Percentiles rank a stretch among this genome's conserved stretches.
phyloP scores from a whole-genome alignment of 2,113 vertebrate genomes.

The Pachypanchax playfairii region DNA sequence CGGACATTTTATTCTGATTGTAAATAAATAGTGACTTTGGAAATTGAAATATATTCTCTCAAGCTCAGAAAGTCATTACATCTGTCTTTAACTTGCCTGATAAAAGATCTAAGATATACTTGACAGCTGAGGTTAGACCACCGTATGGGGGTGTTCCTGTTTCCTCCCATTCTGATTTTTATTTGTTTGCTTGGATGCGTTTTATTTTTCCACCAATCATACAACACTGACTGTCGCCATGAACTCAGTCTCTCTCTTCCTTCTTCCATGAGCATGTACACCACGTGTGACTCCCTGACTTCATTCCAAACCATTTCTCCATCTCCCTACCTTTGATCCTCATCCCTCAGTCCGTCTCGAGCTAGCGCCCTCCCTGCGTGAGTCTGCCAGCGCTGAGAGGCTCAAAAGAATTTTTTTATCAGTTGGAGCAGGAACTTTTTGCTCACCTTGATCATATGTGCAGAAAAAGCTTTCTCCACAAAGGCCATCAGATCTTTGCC shows the following conservation, averaged over 20 bases:
- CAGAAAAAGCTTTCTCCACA: constrained; percentile 11
- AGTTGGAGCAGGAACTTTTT: constrained; percentile 30
- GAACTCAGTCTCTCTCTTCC: constrained; percentile 10
- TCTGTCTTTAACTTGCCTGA: too few relatives aligned
- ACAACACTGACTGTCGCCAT: neutral
- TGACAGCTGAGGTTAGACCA: too few relatives aligned
- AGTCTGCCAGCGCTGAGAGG: constrained; percentile 26
- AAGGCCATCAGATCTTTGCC: constrained; percentile 21
- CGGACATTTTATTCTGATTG: too few relatives aligned
- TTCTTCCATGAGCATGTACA: constrained; percentile 23
- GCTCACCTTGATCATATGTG: neutral
- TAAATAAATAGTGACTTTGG: too few relatives aligned
- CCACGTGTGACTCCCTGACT: constrained; percentile 35
- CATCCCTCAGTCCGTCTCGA: constrained; percentile 6
- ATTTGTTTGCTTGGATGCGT: constrained; percentile 15
- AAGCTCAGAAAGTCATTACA: too few relatives aligned
- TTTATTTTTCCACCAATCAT: constrained; percentile 29
- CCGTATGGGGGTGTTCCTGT: too few relatives aligned
- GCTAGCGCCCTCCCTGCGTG: constrained; percentile 19
- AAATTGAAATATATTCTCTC: too few relatives aligned
- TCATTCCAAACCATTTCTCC: constrained; percentile 31
- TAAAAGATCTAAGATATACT: too few relatives aligned
- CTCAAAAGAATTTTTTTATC: constrained; percentile 47
- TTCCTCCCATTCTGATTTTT: neutral
- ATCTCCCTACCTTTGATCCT: constrained; percentile 52